Evolutionary conservation across 2,113 vertebrate species (phyloP).

Genomic region (Halichoeres trimaculatus): DNA sequence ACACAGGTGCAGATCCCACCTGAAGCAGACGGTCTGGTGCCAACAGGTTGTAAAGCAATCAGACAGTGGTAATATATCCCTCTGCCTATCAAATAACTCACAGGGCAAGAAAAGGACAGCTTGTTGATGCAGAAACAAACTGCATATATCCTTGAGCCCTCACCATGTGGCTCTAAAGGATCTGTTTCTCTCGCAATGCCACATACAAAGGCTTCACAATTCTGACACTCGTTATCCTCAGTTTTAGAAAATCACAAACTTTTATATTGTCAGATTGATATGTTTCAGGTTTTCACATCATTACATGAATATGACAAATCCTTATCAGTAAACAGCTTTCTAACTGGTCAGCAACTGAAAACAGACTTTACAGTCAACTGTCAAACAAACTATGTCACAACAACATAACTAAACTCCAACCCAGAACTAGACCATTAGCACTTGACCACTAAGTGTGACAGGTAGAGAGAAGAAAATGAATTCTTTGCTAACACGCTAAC

Average conservation of each 20-base stretch:
- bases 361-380: no score
- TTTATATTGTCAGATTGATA: not conserved
- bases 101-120: conserved; percentile 43
- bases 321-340: no score
- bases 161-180: conserved; percentile 24
- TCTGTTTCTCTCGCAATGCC: conserved; percentile 40
- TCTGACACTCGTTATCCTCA: no score
- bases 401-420: no score
- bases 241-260: not conserved
- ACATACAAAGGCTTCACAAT: conserved; percentile 23
- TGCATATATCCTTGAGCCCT: conserved; percentile 6
- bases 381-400: no score
- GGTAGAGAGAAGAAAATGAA: no score
- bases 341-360: no score
- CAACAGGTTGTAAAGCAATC: conserved; percentile 78
- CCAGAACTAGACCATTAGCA: no score
- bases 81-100: conserved; percentile 66
- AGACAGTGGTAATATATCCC: conserved; percentile 59
- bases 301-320: no score
- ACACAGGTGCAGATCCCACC: conserved; percentile 67
- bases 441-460: no score
- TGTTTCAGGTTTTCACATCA: not conserved
- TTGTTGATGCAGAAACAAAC: conserved; percentile 62
- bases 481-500: no score
- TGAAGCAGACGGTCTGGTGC: conserved; percentile 82